These are phyloP conservation scores for Epizoanthus fatuus DNA, from an alignment of 92 coral and sea anemone genomes.

Conservation along the genomic window DNA sequence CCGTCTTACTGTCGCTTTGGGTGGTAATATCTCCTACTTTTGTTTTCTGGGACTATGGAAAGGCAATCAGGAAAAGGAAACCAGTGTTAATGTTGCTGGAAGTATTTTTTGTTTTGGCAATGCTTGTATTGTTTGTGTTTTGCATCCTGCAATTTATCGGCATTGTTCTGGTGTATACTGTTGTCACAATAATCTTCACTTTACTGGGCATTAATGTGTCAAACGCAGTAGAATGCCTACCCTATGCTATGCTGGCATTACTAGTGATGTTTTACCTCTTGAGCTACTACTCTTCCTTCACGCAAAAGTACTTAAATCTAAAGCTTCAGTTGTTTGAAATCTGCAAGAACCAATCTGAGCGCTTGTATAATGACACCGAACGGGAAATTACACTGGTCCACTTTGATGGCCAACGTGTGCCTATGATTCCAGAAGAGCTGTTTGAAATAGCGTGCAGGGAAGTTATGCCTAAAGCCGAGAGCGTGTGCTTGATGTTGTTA, in stretches of 20 bases:
- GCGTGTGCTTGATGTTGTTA: slow-evolving; percentile 11
- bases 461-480: slow-evolving; percentile 26
- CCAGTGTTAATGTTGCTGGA: neutral
- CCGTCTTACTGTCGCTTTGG: too few relatives aligned
- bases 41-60: too few relatives aligned
- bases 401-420: neutral
- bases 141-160: neutral
- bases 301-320: slow-evolving; percentile 37
- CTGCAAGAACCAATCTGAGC: neutral
- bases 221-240: neutral
- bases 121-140: too few relatives aligned
- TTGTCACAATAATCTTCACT: neutral
- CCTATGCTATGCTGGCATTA: neutral
- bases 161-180: neutral
- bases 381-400: too few relatives aligned
- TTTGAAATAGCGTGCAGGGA: slow-evolving; percentile 32
- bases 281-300: slow-evolving; percentile 40
- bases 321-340: slow-evolving; percentile 19
- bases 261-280: slow-evolving; percentile 31
- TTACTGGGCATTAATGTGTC: neutral
- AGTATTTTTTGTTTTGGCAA: neutral
- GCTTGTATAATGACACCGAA: neutral
- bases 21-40: too few relatives aligned
- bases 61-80: too few relatives aligned
- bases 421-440: slow-evolving; percentile 33